Base-by-base conservation (phyloP, 2,888 invertebrate species). In the Torymus auratus region DNA sequence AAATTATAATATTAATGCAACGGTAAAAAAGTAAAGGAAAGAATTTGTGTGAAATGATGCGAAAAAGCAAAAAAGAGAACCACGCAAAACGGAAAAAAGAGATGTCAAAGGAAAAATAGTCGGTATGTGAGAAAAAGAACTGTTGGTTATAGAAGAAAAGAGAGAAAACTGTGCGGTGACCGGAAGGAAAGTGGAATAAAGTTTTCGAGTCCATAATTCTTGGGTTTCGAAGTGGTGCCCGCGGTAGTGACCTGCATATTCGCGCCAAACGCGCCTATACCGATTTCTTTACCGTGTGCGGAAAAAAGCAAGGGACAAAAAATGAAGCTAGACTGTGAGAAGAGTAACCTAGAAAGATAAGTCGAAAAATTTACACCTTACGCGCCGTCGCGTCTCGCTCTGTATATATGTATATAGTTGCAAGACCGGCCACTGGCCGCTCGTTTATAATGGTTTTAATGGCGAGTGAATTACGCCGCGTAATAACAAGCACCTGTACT, bases 361-460 rank as follows among this genome's bases (percentile, higher is more conserved):
- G 68, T 76, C 61, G 55, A 69, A 76, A 68, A 62, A 76, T 76
- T 55, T 76, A 76, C 76, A 52, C 67, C 75, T 75, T 67, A 52
- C 60, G n/a, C 14, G 53, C 56, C n/a, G 20, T 5, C 15, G 17
- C 23, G 13, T 28, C 28, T 28, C 28, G 28, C 17, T 28, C 4
- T 62, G 41, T 53, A 28, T 13, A 50, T n/a, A n/a, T n/a, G n/a
- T n/a, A n/a, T 10, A 12, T n/a, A 56, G 69, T 56, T 28, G 61
- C 58, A 13, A 28, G 28, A 2, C 28, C 28, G 28, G 28, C 28
- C 28, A 28, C 28, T 28, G 28, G 17, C 53, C 56, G 61, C 62
- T 70, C 77, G 69, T 77, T 77, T 64, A 70, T 77, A 70, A 70
- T 77, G 77, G 41, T 77, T 77, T 70, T 77, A 77, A 77, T 77